A percentile compares a stretch with the other conserved stretches of the same genome.
Conservation (phyloP, 2,797 vertebrate genomes). For the Masticophis lateralis region DNA sequence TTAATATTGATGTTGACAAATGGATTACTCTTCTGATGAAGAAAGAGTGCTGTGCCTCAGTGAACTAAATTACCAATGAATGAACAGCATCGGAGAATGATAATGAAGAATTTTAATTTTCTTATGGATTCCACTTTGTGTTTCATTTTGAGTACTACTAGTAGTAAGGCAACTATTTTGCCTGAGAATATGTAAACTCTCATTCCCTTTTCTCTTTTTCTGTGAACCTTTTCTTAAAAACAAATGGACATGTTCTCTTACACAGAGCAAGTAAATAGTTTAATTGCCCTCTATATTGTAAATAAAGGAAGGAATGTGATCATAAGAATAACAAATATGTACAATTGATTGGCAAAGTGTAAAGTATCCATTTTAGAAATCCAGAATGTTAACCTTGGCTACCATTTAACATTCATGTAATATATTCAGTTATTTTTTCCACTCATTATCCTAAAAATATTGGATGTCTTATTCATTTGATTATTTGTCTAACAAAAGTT, state of each 20-base stretch:
- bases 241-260: background rate
- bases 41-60: conserved; percentile 33
- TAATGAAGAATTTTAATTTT: conserved; percentile 61
- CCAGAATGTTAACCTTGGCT: background rate
- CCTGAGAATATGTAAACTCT: conserved; percentile 55
- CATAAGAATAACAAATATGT: background rate
- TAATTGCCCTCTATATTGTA: background rate
- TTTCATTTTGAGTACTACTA: conserved; percentile 57
- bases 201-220: conserved; percentile 26
- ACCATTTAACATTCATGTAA: background rate
- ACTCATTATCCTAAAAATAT: background rate
- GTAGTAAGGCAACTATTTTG: conserved; percentile 56
- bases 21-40: conserved; percentile 40
- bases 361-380: background rate
- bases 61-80: conserved; percentile 40
- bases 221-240: background rate
- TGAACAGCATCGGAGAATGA: conserved; percentile 12
- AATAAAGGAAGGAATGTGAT: background rate
- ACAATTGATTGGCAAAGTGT: background rate
- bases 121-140: conserved; percentile 24
- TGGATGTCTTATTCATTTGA: background rate
- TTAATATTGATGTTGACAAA: conserved; percentile 26
- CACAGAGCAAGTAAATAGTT: background rate
- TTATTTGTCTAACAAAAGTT: background rate
- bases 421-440: background rate